Evolutionary conservation across 2,888 invertebrate genomes (phyloP).

Genomic region (Odontocolon sp.): DNA sequence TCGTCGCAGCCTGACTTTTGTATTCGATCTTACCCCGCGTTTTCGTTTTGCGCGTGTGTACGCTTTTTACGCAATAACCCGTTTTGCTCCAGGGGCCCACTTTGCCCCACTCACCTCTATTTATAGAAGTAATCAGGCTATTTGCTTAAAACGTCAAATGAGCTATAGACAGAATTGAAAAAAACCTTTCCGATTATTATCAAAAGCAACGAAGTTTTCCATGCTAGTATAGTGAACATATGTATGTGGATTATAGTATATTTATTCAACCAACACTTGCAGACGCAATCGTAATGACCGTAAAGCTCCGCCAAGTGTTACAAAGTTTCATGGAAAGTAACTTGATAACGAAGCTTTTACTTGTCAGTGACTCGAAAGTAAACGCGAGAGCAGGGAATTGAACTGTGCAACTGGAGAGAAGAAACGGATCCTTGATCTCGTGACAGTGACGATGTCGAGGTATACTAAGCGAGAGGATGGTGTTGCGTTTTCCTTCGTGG

Average conservation of each 20-base stretch:
- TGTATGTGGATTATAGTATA: no score
- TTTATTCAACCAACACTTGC: no score
- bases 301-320: no score
- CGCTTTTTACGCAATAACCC: no score
- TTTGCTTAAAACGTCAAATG: not conserved
- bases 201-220: slow-evolving; percentile 13
- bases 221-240: no score
- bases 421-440: slow-evolving; percentile 17
- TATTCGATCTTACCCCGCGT: no score
- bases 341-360: slow-evolving; percentile 22
- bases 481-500: slow-evolving; percentile 50
- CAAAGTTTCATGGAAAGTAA: slow-evolving; percentile 24
- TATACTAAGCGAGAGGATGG: slow-evolving; percentile 21
- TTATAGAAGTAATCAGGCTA: no score
- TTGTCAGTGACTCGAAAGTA: slow-evolving; percentile 35
- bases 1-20: no score
- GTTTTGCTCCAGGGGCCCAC: no score
- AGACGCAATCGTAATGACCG: no score
- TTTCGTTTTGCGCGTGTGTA: no score
- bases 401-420: slow-evolving; percentile 17
- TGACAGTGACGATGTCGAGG: slow-evolving; percentile 13
- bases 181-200: slow-evolving; percentile 3
- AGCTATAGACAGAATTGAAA: not conserved
- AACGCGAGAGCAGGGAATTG: slow-evolving; percentile 9
- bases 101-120: no score